These are phyloP conservation scores for Stictonetta naevosa DNA, from an alignment of 2,113 vertebrate species.

Conservation along the genomic window DNA sequence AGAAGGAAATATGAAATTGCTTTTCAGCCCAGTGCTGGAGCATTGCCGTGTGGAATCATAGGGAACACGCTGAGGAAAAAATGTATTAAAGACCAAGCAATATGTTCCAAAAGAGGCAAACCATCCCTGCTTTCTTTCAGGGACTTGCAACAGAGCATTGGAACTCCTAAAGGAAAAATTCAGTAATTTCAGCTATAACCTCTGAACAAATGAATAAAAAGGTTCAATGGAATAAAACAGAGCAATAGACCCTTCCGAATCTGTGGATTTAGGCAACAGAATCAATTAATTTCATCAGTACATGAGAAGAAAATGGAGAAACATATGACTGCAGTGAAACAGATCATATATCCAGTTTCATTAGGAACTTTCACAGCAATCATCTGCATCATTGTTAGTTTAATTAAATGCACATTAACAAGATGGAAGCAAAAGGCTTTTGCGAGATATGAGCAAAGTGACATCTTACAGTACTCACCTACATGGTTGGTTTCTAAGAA, in stretches of 20 bases:
- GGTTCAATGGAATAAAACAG: not conserved
- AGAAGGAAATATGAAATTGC: constrained; percentile 40
- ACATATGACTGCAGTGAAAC: fast-evolving
- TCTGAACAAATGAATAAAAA: not conserved
- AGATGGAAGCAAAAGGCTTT: not conserved
- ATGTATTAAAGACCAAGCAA: not conserved
- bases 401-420: not conserved
- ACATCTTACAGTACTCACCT: not conserved
- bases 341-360: not conserved
- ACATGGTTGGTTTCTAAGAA: not conserved
- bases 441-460: not conserved
- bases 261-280: not conserved
- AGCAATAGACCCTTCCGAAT: not conserved
- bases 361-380: not conserved
- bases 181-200: not conserved
- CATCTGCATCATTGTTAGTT: not conserved
- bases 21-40: constrained; percentile 25
- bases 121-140: not conserved
- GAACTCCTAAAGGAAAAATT: constrained; percentile 30
- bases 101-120: not conserved
- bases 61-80: constrained; percentile 2
- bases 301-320: not conserved
- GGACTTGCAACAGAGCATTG: not conserved
- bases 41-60: constrained; percentile 9
- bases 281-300: not conserved